A percentile compares a stretch with the other conserved stretches of the same genome.
phyloP scores from a whole-genome alignment of 2,113 vertebrate species.

The Climacteris rufus region DNA sequence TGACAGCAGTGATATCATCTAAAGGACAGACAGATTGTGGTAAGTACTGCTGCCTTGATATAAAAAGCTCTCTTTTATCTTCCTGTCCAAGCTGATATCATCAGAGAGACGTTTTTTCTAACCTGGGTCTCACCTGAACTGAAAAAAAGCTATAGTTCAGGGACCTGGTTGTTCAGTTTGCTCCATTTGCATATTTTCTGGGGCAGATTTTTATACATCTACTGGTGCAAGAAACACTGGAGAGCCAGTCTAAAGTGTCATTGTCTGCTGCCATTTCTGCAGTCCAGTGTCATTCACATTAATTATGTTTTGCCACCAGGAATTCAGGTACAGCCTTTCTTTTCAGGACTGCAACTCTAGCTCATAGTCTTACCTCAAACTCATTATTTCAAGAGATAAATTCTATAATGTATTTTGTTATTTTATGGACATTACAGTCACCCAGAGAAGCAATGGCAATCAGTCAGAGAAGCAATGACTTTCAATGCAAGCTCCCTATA shows the following conservation, averaged over 20 bases:
- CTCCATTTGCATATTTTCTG: background rate
- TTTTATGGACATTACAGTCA: background rate
- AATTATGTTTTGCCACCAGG: background rate
- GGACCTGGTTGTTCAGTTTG: background rate
- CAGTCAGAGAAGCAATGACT: background rate
- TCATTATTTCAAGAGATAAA: background rate
- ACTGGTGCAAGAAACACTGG: background rate
- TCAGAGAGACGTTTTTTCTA: background rate
- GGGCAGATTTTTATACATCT: background rate
- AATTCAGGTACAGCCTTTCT: background rate
- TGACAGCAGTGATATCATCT: background rate
- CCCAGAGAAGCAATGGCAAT: background rate
- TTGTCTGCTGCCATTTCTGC: fast-evolving
- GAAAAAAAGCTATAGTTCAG: background rate
- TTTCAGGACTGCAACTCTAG: background rate
- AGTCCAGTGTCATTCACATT: background rate
- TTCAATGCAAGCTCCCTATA: background rate
- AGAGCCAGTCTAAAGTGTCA: background rate
- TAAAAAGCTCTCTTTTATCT: background rate
- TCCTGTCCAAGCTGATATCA: background rate
- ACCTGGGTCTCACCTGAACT: background rate
- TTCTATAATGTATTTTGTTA: background rate
- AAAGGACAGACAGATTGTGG: background rate
- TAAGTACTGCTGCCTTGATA: background rate
- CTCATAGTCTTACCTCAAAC: background rate